These are phyloP conservation scores for Rhynchotus rufescens DNA, from an alignment of 2,797 vertebrate genomes.

Conservation along the genomic window DNA sequence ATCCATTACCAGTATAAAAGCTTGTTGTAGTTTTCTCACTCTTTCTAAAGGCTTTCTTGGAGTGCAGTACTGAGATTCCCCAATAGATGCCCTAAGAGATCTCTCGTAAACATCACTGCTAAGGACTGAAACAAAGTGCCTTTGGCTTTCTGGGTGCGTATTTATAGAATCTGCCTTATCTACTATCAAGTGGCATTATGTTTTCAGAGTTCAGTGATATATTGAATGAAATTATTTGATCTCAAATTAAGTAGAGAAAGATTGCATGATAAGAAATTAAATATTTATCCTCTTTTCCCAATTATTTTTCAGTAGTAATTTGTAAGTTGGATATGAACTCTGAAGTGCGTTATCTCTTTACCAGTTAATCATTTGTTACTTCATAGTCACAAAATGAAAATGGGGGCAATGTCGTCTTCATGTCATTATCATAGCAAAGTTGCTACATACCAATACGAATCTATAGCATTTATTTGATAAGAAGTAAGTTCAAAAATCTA, in stretches of 20 bases:
- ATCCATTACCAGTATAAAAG: background rate
- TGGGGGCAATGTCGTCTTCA: background rate
- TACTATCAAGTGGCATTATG: background rate
- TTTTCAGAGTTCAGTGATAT: constrained; percentile 39
- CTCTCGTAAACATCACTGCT: constrained; percentile 41
- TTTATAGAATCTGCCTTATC: background rate
- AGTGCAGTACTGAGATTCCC: constrained; percentile 65
- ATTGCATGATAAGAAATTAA: constrained; percentile 38
- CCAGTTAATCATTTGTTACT: constrained; percentile 44
- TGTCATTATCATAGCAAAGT: background rate
- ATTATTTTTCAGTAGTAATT: background rate
- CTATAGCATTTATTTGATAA: background rate
- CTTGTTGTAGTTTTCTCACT: background rate
- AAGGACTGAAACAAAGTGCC: background rate
- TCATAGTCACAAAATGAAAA: constrained; percentile 25
- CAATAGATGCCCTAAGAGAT: constrained; percentile 81
- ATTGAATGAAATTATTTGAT: constrained; percentile 23
- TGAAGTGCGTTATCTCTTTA: background rate
- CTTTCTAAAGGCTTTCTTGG: background rate
- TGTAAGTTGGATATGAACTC: constrained; percentile 31
- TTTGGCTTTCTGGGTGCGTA: background rate
- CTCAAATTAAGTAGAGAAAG: constrained; percentile 15
- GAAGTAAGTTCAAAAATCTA: background rate
- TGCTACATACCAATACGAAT: background rate
- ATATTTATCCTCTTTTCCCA: constrained; percentile 27